Evolutionary conservation across 2,797 vertebrate species (phyloP).

Genomic region (Hyperoplus lanceolatus): DNA sequence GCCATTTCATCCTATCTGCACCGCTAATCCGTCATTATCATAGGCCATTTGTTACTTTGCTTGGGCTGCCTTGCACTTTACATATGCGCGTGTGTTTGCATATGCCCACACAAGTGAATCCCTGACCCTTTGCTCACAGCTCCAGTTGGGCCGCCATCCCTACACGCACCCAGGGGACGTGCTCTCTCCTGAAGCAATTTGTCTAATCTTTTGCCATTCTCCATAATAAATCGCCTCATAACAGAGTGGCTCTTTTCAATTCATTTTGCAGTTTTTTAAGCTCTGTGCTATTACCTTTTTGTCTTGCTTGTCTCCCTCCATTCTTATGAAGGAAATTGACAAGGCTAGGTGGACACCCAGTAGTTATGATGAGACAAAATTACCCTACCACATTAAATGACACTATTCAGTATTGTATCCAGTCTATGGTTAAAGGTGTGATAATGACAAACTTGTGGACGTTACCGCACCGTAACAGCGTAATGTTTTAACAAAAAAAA

Average conservation of each 20-base stretch:
- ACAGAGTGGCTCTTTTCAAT: conserved; percentile 26
- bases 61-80: conserved; percentile 20
- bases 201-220: conserved; percentile 38
- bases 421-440: too few species aligned
- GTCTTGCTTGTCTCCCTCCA: not conserved
- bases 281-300: conserved; percentile 2
- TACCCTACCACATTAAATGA: too few species aligned
- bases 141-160: conserved; percentile 40
- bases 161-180: conserved; percentile 39
- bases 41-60: conserved; percentile 67
- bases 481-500: too few species aligned
- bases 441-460: too few species aligned
- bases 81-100: conserved; percentile 46
- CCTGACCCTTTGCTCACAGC: conserved; percentile 44
- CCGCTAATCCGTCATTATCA: conserved; percentile 76
- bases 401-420: too few species aligned
- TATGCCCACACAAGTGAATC: conserved; percentile 64
- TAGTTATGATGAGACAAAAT: too few species aligned
- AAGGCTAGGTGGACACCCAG: too few species aligned
- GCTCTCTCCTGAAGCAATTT: conserved; percentile 56
- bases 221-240: conserved; percentile 16
- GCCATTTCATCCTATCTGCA: conserved; percentile 73
- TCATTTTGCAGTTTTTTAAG: conserved; percentile 27
- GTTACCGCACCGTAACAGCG: too few species aligned
- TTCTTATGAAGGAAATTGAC: not conserved